phyloP scores from a whole-genome alignment of 2,888 invertebrate species.

The Bombylius discolor region DNA sequence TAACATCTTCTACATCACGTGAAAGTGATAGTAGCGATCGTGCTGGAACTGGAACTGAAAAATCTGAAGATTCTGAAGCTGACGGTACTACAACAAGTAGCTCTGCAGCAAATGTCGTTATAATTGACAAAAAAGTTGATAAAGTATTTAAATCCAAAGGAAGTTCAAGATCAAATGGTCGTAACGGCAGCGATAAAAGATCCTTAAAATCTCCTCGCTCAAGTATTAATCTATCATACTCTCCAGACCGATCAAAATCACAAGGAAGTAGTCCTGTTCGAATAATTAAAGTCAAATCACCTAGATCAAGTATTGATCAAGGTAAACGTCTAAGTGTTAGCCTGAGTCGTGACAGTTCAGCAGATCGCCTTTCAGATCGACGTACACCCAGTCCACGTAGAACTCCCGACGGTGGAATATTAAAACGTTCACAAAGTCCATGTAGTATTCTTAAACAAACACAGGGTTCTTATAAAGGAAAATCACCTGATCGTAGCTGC shows the following conservation, averaged over 20 bases:
- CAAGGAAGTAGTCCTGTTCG: conserved; percentile 35
- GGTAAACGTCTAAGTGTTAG: conserved; percentile 26
- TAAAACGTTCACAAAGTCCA: conserved; percentile 30
- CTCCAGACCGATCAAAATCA: conserved; percentile 36
- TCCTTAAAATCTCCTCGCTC: conserved; percentile 39
- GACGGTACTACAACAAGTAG: neutral
- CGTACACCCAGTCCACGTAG: conserved; percentile 34
- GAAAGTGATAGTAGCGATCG: conserved; percentile 31
- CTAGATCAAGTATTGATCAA: conserved; percentile 44
- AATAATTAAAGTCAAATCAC: conserved; percentile 38
- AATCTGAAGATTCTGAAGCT: conserved; percentile 25
- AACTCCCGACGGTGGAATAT: conserved; percentile 32
- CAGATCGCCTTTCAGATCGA: conserved; percentile 29
- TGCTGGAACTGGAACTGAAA: conserved; percentile 20
- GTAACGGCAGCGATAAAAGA: conserved; percentile 19
- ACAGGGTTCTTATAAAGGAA: conserved; percentile 31
- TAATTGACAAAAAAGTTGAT: conserved; percentile 36
- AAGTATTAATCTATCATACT: conserved; percentile 44
- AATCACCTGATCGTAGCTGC: conserved; percentile 34
- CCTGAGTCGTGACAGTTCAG: conserved; percentile 31
- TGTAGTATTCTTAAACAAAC: conserved; percentile 27
- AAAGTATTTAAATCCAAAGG: conserved; percentile 35
- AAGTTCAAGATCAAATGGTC: conserved; percentile 9
- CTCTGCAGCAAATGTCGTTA: conserved; percentile 23
- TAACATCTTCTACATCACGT: conserved; percentile 30